These are phyloP conservation scores for Drosophila repleta DNA, from an alignment of 1,140 invertebrate species.

Conservation along the genomic window DNA sequence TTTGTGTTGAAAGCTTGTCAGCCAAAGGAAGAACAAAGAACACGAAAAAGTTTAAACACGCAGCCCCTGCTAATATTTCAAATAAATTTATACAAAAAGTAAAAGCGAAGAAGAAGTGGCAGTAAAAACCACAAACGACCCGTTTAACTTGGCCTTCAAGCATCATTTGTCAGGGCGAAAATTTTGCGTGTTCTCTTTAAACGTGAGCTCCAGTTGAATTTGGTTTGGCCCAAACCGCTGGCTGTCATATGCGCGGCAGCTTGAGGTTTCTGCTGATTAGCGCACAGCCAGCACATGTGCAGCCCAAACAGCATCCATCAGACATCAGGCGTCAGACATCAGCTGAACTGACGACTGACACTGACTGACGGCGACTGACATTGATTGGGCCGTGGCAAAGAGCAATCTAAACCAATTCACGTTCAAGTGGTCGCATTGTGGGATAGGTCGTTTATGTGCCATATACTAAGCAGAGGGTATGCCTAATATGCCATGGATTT, in stretches of 20 bases:
- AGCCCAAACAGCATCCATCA: conserved; percentile 53
- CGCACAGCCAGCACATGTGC: conserved; percentile 15
- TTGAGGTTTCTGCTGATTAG: conserved; percentile 52
- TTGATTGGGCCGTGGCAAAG: conserved; percentile 53
- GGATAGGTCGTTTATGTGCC: conserved; percentile 52
- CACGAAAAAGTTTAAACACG: conserved; percentile 49
- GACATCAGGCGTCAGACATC: conserved; percentile 36
- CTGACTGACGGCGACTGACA: conserved; percentile 38
- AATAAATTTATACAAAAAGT: conserved; percentile 58
- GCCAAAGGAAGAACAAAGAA: not conserved
- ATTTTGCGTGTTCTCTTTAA: conserved; percentile 63
- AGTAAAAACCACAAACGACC: conserved; percentile 49
- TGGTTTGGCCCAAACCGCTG: not conserved
- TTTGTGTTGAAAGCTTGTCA: conserved; percentile 57
- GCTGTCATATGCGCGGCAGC: not conserved
- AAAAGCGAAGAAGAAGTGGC: conserved; percentile 4
- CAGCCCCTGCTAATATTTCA: conserved; percentile 59
- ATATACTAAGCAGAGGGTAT: not conserved
- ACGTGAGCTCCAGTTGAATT: not conserved
- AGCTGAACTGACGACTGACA: conserved; percentile 18
- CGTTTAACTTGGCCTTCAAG: conserved; percentile 66
- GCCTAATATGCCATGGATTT: not conserved
- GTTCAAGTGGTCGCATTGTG: conserved; percentile 1
- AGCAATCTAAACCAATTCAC: conserved; percentile 39
- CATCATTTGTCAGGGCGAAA: conserved; percentile 56